Percentiles rank a stretch among this genome's conserved stretches.
phyloP scores from a whole-genome alignment of 2,113 vertebrate genomes.

The Coreoperca whiteheadi region DNA sequence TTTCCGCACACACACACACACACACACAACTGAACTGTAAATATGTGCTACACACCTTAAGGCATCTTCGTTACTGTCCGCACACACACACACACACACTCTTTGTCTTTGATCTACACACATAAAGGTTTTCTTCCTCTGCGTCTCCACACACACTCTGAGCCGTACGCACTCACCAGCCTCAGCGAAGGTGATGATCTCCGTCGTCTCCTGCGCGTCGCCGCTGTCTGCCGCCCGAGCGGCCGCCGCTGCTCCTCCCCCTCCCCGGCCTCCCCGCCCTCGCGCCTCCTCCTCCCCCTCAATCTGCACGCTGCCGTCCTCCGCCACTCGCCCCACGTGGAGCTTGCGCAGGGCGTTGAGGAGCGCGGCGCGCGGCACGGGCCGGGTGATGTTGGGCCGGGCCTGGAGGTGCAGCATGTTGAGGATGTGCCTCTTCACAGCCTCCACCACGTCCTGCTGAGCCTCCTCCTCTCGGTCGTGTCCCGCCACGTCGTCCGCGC shows the following conservation, averaged over 20 bases:
- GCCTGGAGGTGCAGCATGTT: constrained; percentile 97
- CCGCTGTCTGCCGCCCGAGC: constrained; percentile 43
- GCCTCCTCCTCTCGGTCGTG: constrained; percentile 75
- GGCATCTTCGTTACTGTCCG: background rate
- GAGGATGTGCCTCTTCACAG: constrained; percentile 97
- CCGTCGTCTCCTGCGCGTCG: constrained; percentile 88
- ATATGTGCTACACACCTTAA: too few relatives aligned
- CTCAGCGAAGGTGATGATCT: constrained; percentile 98
- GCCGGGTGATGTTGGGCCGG: constrained; percentile 95
- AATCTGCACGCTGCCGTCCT: constrained; percentile 96
- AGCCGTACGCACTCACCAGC: constrained; percentile 74
- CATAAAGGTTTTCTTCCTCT: too few relatives aligned
- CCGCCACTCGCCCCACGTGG: constrained; percentile 94
- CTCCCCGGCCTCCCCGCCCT: constrained; percentile 85
- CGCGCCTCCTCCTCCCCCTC: constrained; percentile 88
- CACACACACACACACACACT: constrained; percentile 9
- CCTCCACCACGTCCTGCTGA: constrained; percentile 96
- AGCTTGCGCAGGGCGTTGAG: constrained; percentile 97
- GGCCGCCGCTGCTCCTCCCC: constrained; percentile 83
- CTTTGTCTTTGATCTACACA: too few relatives aligned
- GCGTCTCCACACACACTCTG: background rate
- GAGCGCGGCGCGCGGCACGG: constrained; percentile 95
- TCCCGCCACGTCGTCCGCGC: constrained; percentile 71
- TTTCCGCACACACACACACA: constrained; percentile 9
- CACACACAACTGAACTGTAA: constrained; percentile 7